Evolutionary conservation across 2,888 invertebrate species (phyloP).

Genomic region (Uloborus plumipes): DNA sequence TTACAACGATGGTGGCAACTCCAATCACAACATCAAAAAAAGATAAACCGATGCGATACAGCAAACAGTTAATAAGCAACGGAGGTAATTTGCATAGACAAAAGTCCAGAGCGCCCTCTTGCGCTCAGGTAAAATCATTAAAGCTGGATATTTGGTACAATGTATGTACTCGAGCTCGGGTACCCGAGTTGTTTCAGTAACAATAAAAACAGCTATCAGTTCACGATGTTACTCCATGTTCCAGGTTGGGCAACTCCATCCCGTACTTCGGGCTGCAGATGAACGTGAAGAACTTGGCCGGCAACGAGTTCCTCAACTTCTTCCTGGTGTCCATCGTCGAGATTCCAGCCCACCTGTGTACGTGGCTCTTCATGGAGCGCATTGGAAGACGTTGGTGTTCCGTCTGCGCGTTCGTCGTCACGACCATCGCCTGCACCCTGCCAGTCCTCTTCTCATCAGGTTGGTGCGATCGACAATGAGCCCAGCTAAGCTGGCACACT

Average conservation of each 20-base stretch:
- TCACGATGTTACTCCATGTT: background rate
- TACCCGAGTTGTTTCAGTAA: too few relatives aligned
- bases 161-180: too few relatives aligned
- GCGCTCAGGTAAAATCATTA: too few relatives aligned
- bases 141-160: too few relatives aligned
- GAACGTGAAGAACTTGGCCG: constrained; percentile 73
- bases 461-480: background rate
- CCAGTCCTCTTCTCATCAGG: constrained; percentile 38
- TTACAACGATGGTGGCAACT: too few relatives aligned
- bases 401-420: constrained; percentile 72
- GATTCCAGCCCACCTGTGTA: constrained; percentile 77
- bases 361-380: constrained; percentile 74
- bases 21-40: too few relatives aligned
- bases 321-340: constrained; percentile 78
- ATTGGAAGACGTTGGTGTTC: constrained; percentile 75
- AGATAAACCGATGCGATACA: too few relatives aligned
- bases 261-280: constrained; percentile 63
- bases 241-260: constrained; percentile 50
- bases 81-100: too few relatives aligned
- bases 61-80: too few relatives aligned
- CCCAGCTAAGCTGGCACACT: too few relatives aligned
- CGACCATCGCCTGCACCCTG: constrained; percentile 67
- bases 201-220: too few relatives aligned
- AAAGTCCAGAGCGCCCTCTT: too few relatives aligned
- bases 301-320: constrained; percentile 79